Base-by-base conservation (phyloP, 2,113 vertebrate genomes). In the Calidris pygmaea region DNA sequence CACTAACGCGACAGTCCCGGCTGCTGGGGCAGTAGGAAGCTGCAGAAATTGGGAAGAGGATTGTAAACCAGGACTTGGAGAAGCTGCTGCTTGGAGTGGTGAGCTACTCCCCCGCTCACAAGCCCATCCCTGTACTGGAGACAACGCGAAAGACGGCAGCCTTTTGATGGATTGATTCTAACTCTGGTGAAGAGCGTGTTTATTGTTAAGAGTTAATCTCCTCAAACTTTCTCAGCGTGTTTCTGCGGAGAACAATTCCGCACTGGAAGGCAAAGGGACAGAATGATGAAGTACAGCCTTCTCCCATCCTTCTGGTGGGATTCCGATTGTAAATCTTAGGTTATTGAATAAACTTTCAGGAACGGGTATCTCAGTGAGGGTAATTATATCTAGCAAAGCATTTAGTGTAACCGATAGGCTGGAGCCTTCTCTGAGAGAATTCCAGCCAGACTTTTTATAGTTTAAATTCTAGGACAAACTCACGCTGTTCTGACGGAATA, bases 291-390 rank as follows among this genome's bases (percentile, higher is more conserved):
- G 60, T 3, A 14, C 56, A 39, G 76, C 63, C n/a, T 71, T 35
- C 27, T 17, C 82, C 35, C 65, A 32, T 37, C 76, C 45, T 81
- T 41, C 50, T 71, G 76, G 14, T 41, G 65, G 71, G 65, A 86
- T 66, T 15, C 43, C 4, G 75, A 45, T 8, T 53, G 82, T 52
- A 81, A 90, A 90, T 71, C 87, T 76, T 39, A 7, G 15, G 21
- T 81, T 76, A 52, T 59, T 24, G 56, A 81, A 76, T 47, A 53
- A 86, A 86, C 50, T 81, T 63, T 75, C 50, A 90, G 56, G 87
- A 75, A 71, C 39, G 12, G 21, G 63, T n/a, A 74, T 63, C 80
- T 70, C 55, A 18, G 66, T 5, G 2, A 47, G 62, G 11, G 13
- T 23, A 66, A 76, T 59, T 59, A 4, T 39, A 66, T 82, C 66